A percentile compares a stretch with the other conserved stretches of the same genome.
Evolutionary conservation across 2,888 invertebrate genomes (phyloP).

Genomic region (Rhynchonema sp.): DNA sequence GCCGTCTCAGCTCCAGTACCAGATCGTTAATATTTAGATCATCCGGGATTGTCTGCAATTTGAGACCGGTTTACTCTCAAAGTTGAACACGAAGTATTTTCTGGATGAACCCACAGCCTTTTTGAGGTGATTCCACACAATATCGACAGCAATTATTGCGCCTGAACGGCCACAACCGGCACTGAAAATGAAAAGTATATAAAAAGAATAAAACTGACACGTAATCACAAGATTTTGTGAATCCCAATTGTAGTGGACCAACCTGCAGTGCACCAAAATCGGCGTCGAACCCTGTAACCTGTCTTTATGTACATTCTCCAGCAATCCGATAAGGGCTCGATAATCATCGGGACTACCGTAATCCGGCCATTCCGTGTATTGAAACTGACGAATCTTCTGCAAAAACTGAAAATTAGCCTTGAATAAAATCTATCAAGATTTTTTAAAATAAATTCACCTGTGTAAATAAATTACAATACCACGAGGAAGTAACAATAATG

Average conservation of each 20-base stretch:
- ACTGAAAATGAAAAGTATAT: not conserved
- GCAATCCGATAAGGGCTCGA: not conserved
- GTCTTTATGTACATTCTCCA: not conserved
- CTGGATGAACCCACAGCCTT: not conserved
- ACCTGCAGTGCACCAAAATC: not conserved
- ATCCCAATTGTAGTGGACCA: no score
- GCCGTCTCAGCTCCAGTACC: not conserved
- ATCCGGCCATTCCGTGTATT: constrained; percentile 1
- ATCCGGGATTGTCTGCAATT: not conserved
- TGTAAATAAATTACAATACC: no score
- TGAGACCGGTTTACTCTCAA: not conserved
- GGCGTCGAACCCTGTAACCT: not conserved
- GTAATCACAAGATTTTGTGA: no score
- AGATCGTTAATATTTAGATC: not conserved
- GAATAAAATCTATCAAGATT: no score
- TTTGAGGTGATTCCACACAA: not conserved
- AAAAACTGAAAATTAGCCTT: not conserved
- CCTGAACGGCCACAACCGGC: constrained; percentile 1
- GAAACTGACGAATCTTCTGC: not conserved
- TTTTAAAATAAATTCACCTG: no score
- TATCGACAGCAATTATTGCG: not conserved
- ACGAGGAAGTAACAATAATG: no score
- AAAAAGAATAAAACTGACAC: not conserved
- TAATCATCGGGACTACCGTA: not conserved
- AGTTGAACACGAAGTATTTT: not conserved